Evolutionary conservation across 2,797 vertebrate species (phyloP), one percentile per base, ranked within the genome.

Genomic region (Premnoplex brunnescens): DNA sequence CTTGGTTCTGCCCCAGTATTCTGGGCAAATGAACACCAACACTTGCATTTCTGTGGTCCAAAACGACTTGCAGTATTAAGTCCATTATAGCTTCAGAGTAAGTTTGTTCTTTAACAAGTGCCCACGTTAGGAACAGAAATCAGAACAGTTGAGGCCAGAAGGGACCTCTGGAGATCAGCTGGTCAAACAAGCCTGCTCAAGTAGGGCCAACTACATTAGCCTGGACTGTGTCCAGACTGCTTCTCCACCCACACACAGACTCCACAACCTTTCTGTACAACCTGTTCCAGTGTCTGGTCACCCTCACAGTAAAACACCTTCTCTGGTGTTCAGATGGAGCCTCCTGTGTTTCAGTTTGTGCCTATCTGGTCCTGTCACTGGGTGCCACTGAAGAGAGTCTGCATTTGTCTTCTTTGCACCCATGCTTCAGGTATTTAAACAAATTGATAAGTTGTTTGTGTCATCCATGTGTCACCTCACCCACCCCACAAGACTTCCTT

Each of bases 391-490:
- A 46, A 74, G 62, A 58, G 9, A 55, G 16, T 5, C 11, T 48
- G 43, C 4, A 14, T 66, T 43, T 2, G 0, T 12, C 16, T 14
- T 66, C 32, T 43, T 16, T 55, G 52, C 32, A 55, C 7, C 4
- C 16, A 54, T n/a, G 21, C 27, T 71, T 39, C 23, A 39, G 22
- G 17, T 51, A 43, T 44, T 77, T 46, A 69, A 37, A 51, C 14
- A 54, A 12, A 18, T 6, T 44, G 23, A 1, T 15, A 48, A 81
- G 58, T 6, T 32, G 5, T 1, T 17, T 49, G 37, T 59, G 30
- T 26, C 26, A n/a, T 23, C 26, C 0, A 0, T 5, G 10, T 34
- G 26, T 28, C 30, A 28, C 30, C 10, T 3, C 7, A 16, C 5
- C 5, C 3, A 6, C 5, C 5, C 39, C 12, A 4, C 0, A 0